Conservation (phyloP, 2,113 vertebrate species). For the Sarotherodon lohbergeri region DNA sequence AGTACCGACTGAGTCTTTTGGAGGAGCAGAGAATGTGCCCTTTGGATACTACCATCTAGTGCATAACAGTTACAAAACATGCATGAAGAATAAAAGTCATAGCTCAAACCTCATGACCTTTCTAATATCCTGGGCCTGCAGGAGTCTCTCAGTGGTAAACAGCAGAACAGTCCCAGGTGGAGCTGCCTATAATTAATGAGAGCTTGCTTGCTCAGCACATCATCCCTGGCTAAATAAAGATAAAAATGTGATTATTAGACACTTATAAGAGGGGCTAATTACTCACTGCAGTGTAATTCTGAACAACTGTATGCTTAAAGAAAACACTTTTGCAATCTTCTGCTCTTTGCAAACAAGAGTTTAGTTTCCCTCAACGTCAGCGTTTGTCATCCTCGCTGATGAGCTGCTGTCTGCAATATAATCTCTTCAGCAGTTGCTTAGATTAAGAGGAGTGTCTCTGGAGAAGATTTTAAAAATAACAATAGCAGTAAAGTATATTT, state of each 20-base stretch:
- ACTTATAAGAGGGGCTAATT: background rate
- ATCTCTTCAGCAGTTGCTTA: conserved; percentile 13
- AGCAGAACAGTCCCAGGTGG: background rate
- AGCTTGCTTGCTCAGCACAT: background rate
- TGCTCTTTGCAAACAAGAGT: background rate
- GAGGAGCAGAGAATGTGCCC: background rate
- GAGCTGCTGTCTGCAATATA: background rate
- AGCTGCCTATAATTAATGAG: background rate
- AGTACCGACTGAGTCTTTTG: background rate
- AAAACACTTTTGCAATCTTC: background rate
- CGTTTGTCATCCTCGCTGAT: background rate
- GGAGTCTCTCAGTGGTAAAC: background rate
- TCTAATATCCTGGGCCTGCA: background rate
- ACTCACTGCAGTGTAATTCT: background rate
- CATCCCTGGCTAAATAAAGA: conserved; percentile 12
- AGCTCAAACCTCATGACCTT: background rate
- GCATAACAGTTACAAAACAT: background rate
- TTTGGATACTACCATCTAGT: background rate
- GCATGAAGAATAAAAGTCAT: background rate
- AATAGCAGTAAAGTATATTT: background rate
- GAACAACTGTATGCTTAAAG: background rate
- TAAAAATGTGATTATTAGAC: conserved; percentile 26
- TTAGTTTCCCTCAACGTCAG: background rate
- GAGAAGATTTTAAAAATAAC: background rate
- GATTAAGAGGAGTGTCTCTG: background rate